Percentiles rank a stretch among this genome's conserved stretches.
Evolutionary conservation across 2,113 vertebrate species (phyloP).

Genomic region (Pholis gunnellus): DNA sequence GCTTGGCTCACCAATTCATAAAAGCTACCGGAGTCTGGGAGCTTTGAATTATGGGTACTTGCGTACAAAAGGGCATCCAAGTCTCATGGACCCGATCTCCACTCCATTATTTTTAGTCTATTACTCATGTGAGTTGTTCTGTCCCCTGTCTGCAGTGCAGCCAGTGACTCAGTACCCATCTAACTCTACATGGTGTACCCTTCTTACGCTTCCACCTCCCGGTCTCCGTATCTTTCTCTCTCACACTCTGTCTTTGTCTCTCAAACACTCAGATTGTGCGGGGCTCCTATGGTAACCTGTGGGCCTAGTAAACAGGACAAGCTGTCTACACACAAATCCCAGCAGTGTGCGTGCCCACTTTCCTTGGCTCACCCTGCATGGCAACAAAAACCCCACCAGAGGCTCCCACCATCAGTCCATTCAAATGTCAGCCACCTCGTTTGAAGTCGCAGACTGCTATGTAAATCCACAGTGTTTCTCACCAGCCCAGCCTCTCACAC

Average conservation of each 20-base stretch:
- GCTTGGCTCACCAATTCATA: conserved; percentile 17
- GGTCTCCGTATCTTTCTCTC: conserved; percentile 52
- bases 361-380: conserved; percentile 77
- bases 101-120: conserved; percentile 51
- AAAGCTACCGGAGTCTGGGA: conserved; percentile 21
- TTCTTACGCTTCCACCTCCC: conserved; percentile 40
- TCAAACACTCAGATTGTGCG: conserved; percentile 56
- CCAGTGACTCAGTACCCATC: conserved; percentile 49
- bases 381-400: conserved; percentile 78
- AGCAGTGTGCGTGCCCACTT: conserved; percentile 73
- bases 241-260: conserved; percentile 64
- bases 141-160: conserved; percentile 25
- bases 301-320: conserved; percentile 75
- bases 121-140: conserved; percentile 47
- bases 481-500: conserved; percentile 69
- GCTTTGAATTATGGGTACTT: conserved; percentile 27
- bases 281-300: conserved; percentile 81
- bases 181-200: conserved; percentile 31
- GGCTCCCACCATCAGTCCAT: conserved; percentile 77
- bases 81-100: conserved; percentile 39
- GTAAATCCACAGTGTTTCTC: conserved; percentile 80
- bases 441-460: conserved; percentile 78
- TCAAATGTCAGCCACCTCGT: conserved; percentile 79
- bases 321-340: conserved; percentile 75
- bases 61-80: conserved; percentile 29